Base-by-base conservation (phyloP, 2,888 invertebrate genomes). In the Augochlorella aurata region DNA sequence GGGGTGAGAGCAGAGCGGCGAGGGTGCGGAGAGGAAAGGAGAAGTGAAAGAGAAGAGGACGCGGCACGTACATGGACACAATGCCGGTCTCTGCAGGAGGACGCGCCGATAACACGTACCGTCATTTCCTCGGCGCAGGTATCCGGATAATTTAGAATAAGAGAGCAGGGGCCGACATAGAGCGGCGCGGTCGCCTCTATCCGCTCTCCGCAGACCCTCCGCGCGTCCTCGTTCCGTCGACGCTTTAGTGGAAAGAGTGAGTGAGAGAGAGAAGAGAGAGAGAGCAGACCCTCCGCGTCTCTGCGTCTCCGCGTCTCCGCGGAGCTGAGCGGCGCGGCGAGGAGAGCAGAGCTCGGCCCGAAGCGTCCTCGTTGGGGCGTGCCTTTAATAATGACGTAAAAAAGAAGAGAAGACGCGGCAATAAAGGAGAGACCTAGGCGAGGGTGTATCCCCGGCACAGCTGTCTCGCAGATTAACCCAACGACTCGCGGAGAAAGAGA, bases 381-480 rank as follows among this genome's bases (percentile, higher is more conserved):
- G 79, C 84, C 86, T 86, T 86, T 86, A 86, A 86, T 86, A 86
- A 86, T 86, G 86, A 86, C 86, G 86, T 84, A 86, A 86, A 86
- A 86, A 86, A 86, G 86, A 86, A 86, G 84, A 86, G 86, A 84
- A 86, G 86, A 86, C 86, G 86, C 86, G 86, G 86, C 86, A 86
- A 86, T 86, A 86, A 86, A 86, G 84, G 86, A 86, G 86, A 81
- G 86, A 86, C 86, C 86, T 86, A 83, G 86, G 86, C 86, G 86
- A 83, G 86, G 85, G 86, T 85, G 86, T 86, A 85, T 83, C 86
- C 77, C 79, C 77, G 86, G 86, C 86, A 84, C 86, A 86, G 86
- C 86, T 86, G 86, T 86, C 86, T 86, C 86, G 86, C 86, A 86
- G 86, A 86, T 86, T 86, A 86, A 86, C 86, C 86, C 86, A 81